A percentile compares a stretch with the other conserved stretches of the same genome.
Evolutionary conservation across 2,888 invertebrate genomes (phyloP).

Genomic region (Polydrusus cervinus): DNA sequence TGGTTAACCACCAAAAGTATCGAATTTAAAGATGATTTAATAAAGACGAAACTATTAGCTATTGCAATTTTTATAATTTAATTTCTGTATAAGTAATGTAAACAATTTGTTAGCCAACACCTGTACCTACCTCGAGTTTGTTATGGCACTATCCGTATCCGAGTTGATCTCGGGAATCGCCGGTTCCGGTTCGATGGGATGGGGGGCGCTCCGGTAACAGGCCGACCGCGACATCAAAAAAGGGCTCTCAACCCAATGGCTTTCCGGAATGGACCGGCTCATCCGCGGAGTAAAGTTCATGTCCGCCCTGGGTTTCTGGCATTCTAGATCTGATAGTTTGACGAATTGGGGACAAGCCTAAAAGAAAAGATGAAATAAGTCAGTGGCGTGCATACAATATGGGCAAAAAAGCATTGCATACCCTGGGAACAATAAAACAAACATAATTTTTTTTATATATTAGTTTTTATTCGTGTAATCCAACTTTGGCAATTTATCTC

Average conservation of each 20-base stretch:
- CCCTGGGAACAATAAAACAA: too few species aligned
- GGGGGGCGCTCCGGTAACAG: conserved; percentile 71
- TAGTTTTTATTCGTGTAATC: too few species aligned
- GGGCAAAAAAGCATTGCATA: too few species aligned
- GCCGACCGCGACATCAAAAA: conserved; percentile 78
- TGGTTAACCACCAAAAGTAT: too few species aligned
- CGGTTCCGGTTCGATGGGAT: conserved; percentile 67
- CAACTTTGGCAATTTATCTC: too few species aligned
- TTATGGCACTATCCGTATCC: conserved; percentile 60
- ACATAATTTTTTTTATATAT: too few species aligned
- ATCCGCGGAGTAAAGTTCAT: conserved; percentile 74
- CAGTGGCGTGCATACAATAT: too few species aligned
- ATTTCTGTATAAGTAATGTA: too few species aligned
- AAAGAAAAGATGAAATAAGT: conserved; percentile 39
- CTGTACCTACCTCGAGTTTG: conserved; percentile 50
- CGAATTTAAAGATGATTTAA: too few species aligned
- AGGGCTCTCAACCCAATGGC: conserved; percentile 79
- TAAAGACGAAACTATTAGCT: too few species aligned
- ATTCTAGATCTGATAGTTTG: conserved; percentile 86
- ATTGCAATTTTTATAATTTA: too few species aligned
- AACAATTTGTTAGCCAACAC: background rate
- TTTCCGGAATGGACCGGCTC: conserved; percentile 82
- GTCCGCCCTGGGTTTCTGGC: conserved; percentile 75
- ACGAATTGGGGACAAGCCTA: conserved; percentile 73
- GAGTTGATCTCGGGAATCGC: conserved; percentile 62